A percentile compares a stretch with the other conserved stretches of the same genome.
Evolutionary conservation across 2,113 vertebrate genomes (phyloP).

Genomic region (Nycticebus coucang): DNA sequence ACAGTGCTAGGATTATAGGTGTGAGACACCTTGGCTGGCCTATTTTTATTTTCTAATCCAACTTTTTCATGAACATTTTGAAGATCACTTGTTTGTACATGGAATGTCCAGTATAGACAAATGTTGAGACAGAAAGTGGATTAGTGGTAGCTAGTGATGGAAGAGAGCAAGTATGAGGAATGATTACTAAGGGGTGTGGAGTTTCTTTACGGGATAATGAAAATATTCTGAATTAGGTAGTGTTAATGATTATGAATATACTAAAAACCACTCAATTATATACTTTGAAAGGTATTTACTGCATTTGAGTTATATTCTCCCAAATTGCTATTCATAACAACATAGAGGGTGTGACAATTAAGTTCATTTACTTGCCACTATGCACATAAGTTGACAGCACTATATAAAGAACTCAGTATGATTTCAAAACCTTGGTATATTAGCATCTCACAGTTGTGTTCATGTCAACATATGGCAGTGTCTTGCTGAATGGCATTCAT

Average conservation of each 20-base stretch:
- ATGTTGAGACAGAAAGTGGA: constrained; percentile 10
- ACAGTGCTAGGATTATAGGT: no score
- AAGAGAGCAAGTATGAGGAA: background rate
- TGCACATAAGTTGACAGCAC: no score
- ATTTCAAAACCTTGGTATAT: no score
- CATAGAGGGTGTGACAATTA: background rate
- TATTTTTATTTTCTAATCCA: background rate
- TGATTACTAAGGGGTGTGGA: background rate
- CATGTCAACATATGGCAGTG: no score
- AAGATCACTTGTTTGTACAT: background rate
- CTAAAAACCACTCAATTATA: background rate
- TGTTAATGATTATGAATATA: background rate
- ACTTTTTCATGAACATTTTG: background rate
- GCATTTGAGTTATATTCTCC: background rate
- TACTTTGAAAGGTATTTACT: background rate
- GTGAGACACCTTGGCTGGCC: no score
- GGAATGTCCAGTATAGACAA: background rate
- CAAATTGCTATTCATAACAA: background rate
- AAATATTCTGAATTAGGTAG: background rate
- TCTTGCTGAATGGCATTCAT: no score
- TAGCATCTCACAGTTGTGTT: no score
- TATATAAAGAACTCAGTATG: no score
- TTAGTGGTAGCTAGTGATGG: background rate
- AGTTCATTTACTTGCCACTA: no score
- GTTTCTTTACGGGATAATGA: background rate